A percentile compares a stretch with the other conserved stretches of the same genome.
These are phyloP conservation scores for Saccopteryx leptura DNA, from an alignment of 2,113 vertebrate genomes.

Conservation along the genomic window DNA sequence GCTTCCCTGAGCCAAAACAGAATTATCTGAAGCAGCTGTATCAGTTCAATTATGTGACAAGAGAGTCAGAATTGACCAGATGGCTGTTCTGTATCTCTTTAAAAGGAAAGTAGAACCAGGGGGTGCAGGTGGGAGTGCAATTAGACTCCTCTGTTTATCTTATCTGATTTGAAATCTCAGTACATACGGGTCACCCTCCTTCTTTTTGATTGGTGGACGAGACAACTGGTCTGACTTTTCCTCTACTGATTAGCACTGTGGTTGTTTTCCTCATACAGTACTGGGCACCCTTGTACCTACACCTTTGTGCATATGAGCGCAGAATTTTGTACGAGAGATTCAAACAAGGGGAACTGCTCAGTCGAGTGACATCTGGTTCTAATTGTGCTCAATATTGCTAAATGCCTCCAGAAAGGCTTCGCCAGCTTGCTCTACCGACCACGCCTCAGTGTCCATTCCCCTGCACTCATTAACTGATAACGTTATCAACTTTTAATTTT, in stretches of 20 bases:
- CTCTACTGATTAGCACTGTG: background rate
- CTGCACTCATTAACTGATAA: background rate
- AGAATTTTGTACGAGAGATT: background rate
- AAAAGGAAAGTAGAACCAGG: background rate
- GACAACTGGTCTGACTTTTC: background rate
- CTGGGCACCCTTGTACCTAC: background rate
- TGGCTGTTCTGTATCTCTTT: slow-evolving; percentile 20
- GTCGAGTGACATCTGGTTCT: background rate
- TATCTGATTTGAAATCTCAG: background rate
- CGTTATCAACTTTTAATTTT: slow-evolving; percentile 45
- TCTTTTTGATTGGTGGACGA: background rate
- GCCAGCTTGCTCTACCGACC: background rate
- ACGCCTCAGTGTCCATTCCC: background rate
- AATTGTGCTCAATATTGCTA: background rate
- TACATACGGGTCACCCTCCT: background rate
- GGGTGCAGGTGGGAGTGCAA: rapidly evolving
- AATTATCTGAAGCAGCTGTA: slow-evolving; percentile 46
- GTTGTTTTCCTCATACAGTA: background rate
- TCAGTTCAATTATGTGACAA: slow-evolving; percentile 37
- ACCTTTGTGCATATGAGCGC: background rate
- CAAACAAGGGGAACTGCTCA: background rate
- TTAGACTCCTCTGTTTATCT: background rate
- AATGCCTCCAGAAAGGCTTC: background rate
- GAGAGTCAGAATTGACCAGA: slow-evolving; percentile 34
- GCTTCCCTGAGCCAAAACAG: background rate